phyloP scores from a whole-genome alignment of 2,797 vertebrate genomes.

The Champsocephalus gunnari region DNA sequence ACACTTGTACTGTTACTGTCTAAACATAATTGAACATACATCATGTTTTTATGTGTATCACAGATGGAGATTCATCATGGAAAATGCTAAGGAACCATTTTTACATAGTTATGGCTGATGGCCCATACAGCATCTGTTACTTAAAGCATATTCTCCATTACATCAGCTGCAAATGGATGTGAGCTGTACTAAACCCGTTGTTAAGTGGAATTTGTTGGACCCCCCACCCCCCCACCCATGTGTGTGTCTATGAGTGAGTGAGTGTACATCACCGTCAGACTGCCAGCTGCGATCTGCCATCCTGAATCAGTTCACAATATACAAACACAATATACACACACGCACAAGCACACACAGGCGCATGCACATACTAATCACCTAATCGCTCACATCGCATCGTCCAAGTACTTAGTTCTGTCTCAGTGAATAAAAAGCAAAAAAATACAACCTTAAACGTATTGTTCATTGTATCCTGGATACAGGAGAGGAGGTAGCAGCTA shows the following conservation, averaged over 20 bases:
- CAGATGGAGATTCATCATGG: constrained; percentile 36
- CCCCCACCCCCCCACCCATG: not conserved
- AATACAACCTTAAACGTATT: constrained; percentile 35
- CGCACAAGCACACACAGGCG: constrained; percentile 2
- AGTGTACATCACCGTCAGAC: constrained; percentile 53
- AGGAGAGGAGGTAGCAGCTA: constrained; percentile 5
- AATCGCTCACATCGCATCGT: constrained; percentile 51
- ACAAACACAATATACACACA: constrained; percentile 22
- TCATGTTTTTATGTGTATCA: not conserved
- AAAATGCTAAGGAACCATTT: constrained; percentile 32
- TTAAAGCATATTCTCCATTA: constrained; percentile 41
- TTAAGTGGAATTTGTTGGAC: constrained; percentile 45
- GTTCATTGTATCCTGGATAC: constrained; percentile 37
- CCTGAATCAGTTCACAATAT: constrained; percentile 43
- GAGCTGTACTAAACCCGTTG: constrained; percentile 43
- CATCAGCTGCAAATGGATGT: constrained; percentile 39
- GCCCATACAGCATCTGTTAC: constrained; percentile 44
- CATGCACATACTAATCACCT: constrained; percentile 42
- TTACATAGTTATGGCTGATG: constrained; percentile 31
- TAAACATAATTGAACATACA: constrained; percentile 14
- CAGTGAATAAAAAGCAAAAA: constrained; percentile 49
- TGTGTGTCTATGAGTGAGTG: constrained; percentile 5
- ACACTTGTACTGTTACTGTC: not conserved
- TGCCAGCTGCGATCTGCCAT: constrained; percentile 65
- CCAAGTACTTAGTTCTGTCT: constrained; percentile 50